Conservation (phyloP, 2,888 invertebrate species). For the Aspidiotus rigidus region DNA sequence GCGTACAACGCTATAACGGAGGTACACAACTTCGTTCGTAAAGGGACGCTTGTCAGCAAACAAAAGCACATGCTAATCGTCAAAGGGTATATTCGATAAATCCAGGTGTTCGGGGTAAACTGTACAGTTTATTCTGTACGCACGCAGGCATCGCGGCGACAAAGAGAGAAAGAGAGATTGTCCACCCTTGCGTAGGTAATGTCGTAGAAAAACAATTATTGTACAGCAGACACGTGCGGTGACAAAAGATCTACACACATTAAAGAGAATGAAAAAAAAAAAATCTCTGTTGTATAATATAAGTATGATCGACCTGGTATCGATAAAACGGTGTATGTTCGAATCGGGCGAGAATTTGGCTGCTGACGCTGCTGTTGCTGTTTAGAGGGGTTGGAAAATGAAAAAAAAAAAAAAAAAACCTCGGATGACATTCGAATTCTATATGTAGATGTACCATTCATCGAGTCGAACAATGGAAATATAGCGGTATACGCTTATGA, state of each 20-base stretch:
- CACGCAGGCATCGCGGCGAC: background rate
- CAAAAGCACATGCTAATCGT: constrained; percentile 3
- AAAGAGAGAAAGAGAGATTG: background rate
- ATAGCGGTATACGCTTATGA: too few species aligned
- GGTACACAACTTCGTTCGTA: too few species aligned
- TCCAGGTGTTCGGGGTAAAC: constrained; percentile 27
- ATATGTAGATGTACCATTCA: background rate
- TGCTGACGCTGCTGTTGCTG: constrained; percentile 1
- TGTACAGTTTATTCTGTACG: constrained; percentile 22
- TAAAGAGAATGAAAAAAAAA: background rate
- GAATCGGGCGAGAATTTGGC: constrained; percentile 19
- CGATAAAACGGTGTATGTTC: background rate
- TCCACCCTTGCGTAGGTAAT: constrained; percentile 31
- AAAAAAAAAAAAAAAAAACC: constrained; percentile 14
- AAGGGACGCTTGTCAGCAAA: background rate
- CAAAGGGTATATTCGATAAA: constrained; percentile 13
- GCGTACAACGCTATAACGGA: background rate
- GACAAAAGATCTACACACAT: constrained; percentile 23
- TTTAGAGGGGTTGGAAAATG: background rate
- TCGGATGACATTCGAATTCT: constrained; percentile 25
- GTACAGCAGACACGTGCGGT: constrained; percentile 29
- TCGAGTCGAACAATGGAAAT: constrained; percentile 10
- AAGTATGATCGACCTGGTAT: background rate
- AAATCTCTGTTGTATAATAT: background rate
- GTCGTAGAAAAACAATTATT: constrained; percentile 32